Conservation (phyloP, 2,888 invertebrate species). For the Tipula confusa region DNA sequence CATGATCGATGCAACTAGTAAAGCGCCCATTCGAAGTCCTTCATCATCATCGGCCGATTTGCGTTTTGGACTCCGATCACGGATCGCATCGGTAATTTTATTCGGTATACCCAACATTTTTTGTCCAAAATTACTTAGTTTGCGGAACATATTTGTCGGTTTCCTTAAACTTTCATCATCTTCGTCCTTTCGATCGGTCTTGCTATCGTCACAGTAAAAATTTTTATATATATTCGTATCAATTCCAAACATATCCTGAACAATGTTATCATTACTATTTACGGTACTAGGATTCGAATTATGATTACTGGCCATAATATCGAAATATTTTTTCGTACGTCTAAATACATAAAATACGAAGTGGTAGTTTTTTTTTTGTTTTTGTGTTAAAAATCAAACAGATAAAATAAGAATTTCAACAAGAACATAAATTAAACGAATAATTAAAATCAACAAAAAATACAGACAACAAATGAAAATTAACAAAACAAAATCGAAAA, state of each 20-base stretch:
- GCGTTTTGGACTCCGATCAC: neutral
- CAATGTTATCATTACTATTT: constrained; percentile 36
- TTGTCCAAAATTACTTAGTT: neutral
- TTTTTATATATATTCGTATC: constrained; percentile 35
- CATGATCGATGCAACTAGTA: constrained; percentile 62
- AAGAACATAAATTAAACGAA: neutral
- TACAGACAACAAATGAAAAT: neutral
- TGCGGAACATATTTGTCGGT: neutral
- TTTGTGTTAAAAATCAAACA: neutral
- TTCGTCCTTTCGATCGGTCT: neutral
- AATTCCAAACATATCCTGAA: constrained; percentile 39
- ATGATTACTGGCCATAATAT: constrained; percentile 56
- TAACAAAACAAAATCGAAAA: neutral
- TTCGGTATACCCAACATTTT: neutral
- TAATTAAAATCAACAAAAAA: neutral
- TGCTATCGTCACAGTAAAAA: neutral
- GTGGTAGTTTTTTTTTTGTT: too few relatives aligned
- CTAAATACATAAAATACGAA: constrained; percentile 33
- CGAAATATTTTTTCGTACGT: constrained; percentile 54
- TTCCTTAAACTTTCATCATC: neutral
- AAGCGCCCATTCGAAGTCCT: constrained; percentile 61
- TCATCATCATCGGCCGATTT: constrained; percentile 44
- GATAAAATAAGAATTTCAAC: neutral
- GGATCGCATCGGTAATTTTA: neutral
- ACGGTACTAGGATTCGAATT: constrained; percentile 42